A percentile compares a stretch with the other conserved stretches of the same genome.
Evolutionary conservation across 2,113 vertebrate genomes (phyloP).

Genomic region (Gopherus flavomarginatus): DNA sequence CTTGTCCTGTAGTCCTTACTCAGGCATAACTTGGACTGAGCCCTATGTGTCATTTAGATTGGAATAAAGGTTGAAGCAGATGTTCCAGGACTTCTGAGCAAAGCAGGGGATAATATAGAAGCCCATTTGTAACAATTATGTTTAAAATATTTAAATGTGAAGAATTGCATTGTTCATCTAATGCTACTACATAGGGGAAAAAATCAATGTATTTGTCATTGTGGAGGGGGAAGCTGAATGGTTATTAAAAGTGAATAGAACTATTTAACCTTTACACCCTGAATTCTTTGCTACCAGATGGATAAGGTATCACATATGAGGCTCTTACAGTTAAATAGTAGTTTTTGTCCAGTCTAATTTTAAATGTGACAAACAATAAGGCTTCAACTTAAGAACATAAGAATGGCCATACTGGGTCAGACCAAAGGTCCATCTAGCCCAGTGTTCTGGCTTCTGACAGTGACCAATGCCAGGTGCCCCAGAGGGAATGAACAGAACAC

Average conservation of each 20-base stretch:
- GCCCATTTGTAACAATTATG: background rate
- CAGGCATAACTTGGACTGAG: background rate
- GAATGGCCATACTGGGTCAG: too few relatives aligned
- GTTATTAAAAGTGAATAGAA: background rate
- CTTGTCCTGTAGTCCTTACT: background rate
- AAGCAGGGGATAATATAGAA: background rate
- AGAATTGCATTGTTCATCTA: background rate
- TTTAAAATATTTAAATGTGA: background rate
- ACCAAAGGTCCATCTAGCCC: too few relatives aligned
- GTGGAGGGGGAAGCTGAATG: background rate
- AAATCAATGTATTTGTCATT: background rate
- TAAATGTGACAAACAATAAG: too few relatives aligned
- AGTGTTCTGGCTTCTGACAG: too few relatives aligned
- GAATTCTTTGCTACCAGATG: background rate
- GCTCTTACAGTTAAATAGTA: background rate
- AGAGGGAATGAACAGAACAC: too few relatives aligned
- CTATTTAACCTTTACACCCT: background rate
- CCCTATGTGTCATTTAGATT: background rate
- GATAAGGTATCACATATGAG: background rate
- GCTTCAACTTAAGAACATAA: too few relatives aligned
- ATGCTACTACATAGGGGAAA: background rate
- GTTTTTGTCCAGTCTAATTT: too few relatives aligned
- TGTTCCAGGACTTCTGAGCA: background rate
- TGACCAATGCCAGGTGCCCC: too few relatives aligned
- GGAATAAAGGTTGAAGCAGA: background rate